A percentile compares a stretch with the other conserved stretches of the same genome.
Evolutionary conservation across 2,113 vertebrate species (phyloP).

Genomic region (Peromyscus leucopus): DNA sequence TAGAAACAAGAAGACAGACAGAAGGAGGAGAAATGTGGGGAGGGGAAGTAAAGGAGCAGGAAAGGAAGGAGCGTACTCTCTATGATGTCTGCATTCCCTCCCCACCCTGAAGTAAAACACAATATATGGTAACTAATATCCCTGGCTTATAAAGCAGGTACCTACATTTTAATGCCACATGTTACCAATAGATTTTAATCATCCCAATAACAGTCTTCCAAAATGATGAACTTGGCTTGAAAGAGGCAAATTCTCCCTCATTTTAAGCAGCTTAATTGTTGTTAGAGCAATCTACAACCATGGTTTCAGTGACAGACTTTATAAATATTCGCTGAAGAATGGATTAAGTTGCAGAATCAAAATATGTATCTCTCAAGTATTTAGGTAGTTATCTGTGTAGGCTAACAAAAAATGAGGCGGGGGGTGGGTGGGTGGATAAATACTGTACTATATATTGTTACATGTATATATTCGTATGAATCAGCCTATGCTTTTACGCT

Average conservation of each 20-base stretch:
- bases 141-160: neutral
- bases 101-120: conserved; percentile 3
- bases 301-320: neutral
- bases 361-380: neutral
- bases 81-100: neutral
- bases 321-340: conserved; percentile 31
- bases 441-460: neutral
- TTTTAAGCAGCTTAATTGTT: conserved; percentile 47
- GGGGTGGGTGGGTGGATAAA: neutral
- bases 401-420: neutral
- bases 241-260: conserved; percentile 38
- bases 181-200: conserved; percentile 11
- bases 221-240: neutral
- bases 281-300: neutral
- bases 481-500: neutral
- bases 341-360: neutral
- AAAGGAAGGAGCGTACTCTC: too few relatives aligned
- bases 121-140: neutral
- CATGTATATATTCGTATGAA: neutral
- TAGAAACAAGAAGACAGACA: neutral
- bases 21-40: neutral
- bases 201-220: conserved; percentile 21
- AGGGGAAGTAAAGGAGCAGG: neutral
- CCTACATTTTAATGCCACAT: neutral
- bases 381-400: neutral